Evolutionary conservation across 2,888 invertebrate species (phyloP).

Genomic region (Trissonchulus latispiculum): DNA sequence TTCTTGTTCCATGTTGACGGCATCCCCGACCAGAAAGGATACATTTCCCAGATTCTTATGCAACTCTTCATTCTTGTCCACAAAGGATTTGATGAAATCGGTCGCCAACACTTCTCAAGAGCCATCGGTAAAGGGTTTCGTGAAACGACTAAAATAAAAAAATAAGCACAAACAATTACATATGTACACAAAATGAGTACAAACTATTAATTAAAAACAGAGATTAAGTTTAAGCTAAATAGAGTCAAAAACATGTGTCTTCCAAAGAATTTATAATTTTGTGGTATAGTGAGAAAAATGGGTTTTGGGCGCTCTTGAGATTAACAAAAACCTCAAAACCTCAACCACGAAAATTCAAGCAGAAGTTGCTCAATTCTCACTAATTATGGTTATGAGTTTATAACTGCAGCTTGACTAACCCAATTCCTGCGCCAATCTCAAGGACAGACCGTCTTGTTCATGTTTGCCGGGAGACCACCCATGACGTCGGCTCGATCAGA

Average conservation of each 20-base stretch:
- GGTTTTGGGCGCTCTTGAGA: no score
- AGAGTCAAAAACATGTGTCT: not conserved
- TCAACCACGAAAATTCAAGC: no score
- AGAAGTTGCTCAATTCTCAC: no score
- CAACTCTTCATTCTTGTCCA: constrained; percentile 47
- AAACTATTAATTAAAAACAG: not conserved
- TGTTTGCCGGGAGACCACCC: constrained; percentile 46
- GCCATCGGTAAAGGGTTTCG: constrained; percentile 47
- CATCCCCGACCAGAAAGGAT: constrained; percentile 49
- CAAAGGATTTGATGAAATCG: constrained; percentile 52
- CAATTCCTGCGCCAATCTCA: constrained; percentile 53
- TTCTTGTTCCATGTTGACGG: constrained; percentile 48
- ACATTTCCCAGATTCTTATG: constrained; percentile 49
- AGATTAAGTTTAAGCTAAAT: no score
- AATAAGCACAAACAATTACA: no score
- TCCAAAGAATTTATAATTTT: not conserved
- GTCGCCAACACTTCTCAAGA: constrained; percentile 49
- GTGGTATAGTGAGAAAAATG: no score
- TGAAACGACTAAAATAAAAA: constrained; percentile 50
- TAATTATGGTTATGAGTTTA: no score
- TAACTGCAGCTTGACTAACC: no score
- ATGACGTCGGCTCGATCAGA: constrained; percentile 49
- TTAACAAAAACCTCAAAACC: no score
- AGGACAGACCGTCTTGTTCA: constrained; percentile 47
- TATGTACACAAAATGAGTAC: not conserved